Evolutionary conservation across 2,888 invertebrate species (phyloP), one percentile per base, ranked within the genome.

Genomic region (Oscheius sp.): DNA sequence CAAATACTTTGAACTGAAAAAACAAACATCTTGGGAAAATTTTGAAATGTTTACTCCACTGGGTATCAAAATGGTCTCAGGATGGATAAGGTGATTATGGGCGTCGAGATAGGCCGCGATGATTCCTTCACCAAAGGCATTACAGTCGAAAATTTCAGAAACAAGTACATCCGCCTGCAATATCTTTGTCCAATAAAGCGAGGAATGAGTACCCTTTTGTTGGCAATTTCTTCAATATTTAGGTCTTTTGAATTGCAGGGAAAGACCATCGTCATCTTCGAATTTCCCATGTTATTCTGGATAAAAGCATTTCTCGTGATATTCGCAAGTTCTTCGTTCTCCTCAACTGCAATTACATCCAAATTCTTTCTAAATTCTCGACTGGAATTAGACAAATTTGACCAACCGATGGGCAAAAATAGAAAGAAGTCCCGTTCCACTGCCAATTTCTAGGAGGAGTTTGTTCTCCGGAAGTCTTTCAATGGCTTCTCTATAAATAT

Each of bases 381-480:
- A 27, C 10, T 45, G 25, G 10, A 63, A 63, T 34, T 52, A 65
- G 48, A 3, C 23, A 46, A 17, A 3, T 57, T 1, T 23, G 63
- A 69, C 70, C 31, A 12, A 73, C 75, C 63, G 69, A 15, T 70
- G 70, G 15, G 76, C 76, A 8, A 73, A 25, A 15, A 71, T 65
- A 2, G 76, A 73, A 1, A 78, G 53, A 2, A 78, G 34, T 48
- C 76, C 78, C 3, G 76, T 72, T 27, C 78, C 78, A 10, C 71
- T 61, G 10, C 78, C 78, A 46, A 78, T 76, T 39, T 78, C 78
- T 27, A 75, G 67, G 3, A 78, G 73, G 3, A 71, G 15, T 34
- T 46, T 64, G 4, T 50, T 34, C 1, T 27, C 8, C 20, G 46
- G 27, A 12, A 64, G 20, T 31, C 31, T 27, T 5, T 27, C 31